Evolutionary conservation across 1,140 invertebrate species (phyloP).

Genomic region (Orchestia grillus): DNA sequence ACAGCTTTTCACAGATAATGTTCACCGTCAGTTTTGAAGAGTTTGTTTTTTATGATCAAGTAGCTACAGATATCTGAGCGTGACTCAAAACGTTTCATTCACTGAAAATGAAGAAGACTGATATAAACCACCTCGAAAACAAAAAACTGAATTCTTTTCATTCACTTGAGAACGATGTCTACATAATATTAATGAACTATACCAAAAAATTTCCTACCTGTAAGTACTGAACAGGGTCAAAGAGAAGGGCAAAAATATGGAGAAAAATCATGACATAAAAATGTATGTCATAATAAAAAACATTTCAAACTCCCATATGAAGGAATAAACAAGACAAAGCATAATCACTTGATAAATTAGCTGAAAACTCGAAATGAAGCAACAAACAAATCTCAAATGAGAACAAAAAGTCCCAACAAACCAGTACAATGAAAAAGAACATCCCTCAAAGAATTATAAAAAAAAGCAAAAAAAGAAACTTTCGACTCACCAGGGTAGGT

Average conservation of each 20-base stretch:
- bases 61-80: neutral
- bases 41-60: neutral
- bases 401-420: neutral
- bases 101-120: neutral
- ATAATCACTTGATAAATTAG: neutral
- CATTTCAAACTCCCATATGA: neutral
- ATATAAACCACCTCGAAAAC: neutral
- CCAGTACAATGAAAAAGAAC: neutral
- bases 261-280: constrained; percentile 25
- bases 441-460: neutral
- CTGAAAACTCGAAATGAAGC: neutral
- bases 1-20: too few species aligned
- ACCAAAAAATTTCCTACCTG: neutral
- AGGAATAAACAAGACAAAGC: neutral
- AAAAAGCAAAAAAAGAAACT: neutral
- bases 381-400: neutral
- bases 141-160: neutral
- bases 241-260: neutral
- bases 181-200: neutral
- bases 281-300: neutral
- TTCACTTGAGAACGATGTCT: neutral
- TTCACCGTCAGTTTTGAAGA: too few species aligned
- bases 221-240: neutral
- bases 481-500: neutral
- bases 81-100: neutral